Base-by-base conservation (phyloP, 2,113 vertebrate species). In the Neodontobutis hainanensis region DNA sequence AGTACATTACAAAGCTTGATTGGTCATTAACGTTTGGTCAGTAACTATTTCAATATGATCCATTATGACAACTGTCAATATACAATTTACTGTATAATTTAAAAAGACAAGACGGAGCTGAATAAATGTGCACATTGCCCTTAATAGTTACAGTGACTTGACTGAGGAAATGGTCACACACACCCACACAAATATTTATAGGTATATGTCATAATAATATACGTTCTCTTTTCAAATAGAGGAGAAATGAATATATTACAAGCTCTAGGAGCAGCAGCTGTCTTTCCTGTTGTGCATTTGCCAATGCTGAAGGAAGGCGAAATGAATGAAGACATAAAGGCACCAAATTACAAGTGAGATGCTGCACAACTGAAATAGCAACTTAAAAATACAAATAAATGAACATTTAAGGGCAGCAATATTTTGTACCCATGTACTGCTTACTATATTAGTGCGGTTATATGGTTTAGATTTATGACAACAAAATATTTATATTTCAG, bases 181-280 rank as follows among this genome's bases (percentile, higher is more conserved):
- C 55, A 50, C n/a, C 45, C 11, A 61, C 16, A 51, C 27, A 68
- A 4, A 68, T 92, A 94, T 93, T 94, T 51, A 70, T 12, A 50
- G 10, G 57, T 42, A 56, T 94, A 94, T 90, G 92, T 90, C 87
- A 49, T 75, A 83, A 88, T 87, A 51, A 59, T 84, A 77, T 85
- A 44, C 42, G 65, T 80, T 69, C 63, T 78, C 58, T 90, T 92
- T 93, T 43, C 74, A 55, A 88, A 94, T 92, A 93, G 90, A 93
- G 92, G 92, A 94, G 88, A 88, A 92, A 91, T 94, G 87, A 92
- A 93, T 93, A 94, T 93, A 94, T 92, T 94, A 96, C 93, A 94
- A 88, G 93, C 92, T 93, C 93, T 85, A 91, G 88, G 92, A 95
- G 93, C 94, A 95, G 93, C 94, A 95, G 94, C 93, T 92, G 91